Conservation (phyloP, 2,888 invertebrate species). For the Rhingia rostrata region DNA sequence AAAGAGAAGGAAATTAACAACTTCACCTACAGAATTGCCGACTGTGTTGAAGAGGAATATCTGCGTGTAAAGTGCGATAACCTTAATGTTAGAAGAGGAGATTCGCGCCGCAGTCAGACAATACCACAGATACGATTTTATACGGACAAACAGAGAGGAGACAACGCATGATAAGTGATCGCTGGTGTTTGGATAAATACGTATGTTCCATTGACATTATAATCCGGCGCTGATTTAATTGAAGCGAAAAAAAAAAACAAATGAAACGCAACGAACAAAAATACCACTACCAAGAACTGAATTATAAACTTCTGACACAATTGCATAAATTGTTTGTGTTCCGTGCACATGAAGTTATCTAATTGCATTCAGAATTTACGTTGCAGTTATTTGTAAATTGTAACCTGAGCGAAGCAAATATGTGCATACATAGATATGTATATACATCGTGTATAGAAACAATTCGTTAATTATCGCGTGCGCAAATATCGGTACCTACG, state of each 20-base stretch:
- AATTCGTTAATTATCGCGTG: slow-evolving; percentile 47
- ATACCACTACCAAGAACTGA: slow-evolving; percentile 13
- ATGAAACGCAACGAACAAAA: not conserved
- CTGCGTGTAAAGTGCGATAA: slow-evolving; percentile 72
- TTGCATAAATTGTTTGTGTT: slow-evolving; percentile 47
- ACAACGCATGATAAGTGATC: slow-evolving; percentile 58
- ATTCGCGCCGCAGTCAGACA: slow-evolving; percentile 46
- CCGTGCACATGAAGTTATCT: slow-evolving; percentile 39
- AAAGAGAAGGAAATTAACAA: slow-evolving; percentile 55
- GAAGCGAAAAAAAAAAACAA: slow-evolving; percentile 25
- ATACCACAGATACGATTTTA: slow-evolving; percentile 24
- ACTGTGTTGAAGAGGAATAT: slow-evolving; percentile 63
- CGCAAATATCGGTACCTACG: slow-evolving; percentile 16
- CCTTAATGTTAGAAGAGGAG: slow-evolving; percentile 64
- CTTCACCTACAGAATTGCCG: slow-evolving; percentile 66
- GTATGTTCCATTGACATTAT: slow-evolving; percentile 43
- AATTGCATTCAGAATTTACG: slow-evolving; percentile 47
- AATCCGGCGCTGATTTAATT: slow-evolving; percentile 55
- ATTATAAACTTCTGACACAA: slow-evolving; percentile 49
- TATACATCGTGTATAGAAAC: not conserved
- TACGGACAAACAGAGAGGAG: slow-evolving; percentile 36
- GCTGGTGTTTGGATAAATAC: slow-evolving; percentile 46
- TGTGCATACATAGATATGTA: not conserved
- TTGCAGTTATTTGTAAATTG: slow-evolving; percentile 13
- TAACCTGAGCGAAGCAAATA: slow-evolving; percentile 8